Percentiles rank a stretch among this genome's conserved stretches.
Conservation (phyloP, 2,797 vertebrate species). For the Gobionotothen gibberifrons region DNA sequence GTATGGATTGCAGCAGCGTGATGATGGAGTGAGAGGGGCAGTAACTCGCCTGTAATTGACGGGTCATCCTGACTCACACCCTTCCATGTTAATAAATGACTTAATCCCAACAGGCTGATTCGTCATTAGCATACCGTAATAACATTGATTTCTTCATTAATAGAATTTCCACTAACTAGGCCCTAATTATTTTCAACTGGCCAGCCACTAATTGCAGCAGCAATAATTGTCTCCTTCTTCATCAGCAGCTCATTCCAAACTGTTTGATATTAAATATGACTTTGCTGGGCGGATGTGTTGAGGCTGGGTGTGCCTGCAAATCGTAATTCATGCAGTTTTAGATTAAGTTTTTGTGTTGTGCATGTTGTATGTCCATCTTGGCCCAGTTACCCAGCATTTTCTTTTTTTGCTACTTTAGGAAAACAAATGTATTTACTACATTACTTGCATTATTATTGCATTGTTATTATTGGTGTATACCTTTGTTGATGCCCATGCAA, state of each 20-base stretch:
- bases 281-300: conserved; percentile 13
- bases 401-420: background rate
- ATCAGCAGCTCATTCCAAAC: conserved; percentile 66
- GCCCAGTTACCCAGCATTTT: background rate
- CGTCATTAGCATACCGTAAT: conserved; percentile 87
- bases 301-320: background rate
- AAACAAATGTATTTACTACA: background rate
- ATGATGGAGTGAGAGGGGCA: conserved; percentile 61
- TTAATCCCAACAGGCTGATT: conserved; percentile 74
- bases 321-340: background rate
- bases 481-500: background rate
- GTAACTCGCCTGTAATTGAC: conserved; percentile 70
- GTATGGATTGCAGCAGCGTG: conserved; percentile 60
- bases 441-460: background rate
- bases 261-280: conserved; percentile 60
- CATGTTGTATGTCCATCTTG: background rate
- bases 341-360: background rate
- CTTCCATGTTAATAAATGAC: conserved; percentile 77
- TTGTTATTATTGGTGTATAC: background rate
- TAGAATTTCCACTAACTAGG: conserved; percentile 85
- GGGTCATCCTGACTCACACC: conserved; percentile 65
- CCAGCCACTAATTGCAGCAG: conserved; percentile 73
- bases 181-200: conserved; percentile 86
- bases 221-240: conserved; percentile 65
- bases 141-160: conserved; percentile 88